These are phyloP conservation scores for Sylvia atricapilla DNA, from an alignment of 2,113 vertebrate species.

Conservation along the genomic window DNA sequence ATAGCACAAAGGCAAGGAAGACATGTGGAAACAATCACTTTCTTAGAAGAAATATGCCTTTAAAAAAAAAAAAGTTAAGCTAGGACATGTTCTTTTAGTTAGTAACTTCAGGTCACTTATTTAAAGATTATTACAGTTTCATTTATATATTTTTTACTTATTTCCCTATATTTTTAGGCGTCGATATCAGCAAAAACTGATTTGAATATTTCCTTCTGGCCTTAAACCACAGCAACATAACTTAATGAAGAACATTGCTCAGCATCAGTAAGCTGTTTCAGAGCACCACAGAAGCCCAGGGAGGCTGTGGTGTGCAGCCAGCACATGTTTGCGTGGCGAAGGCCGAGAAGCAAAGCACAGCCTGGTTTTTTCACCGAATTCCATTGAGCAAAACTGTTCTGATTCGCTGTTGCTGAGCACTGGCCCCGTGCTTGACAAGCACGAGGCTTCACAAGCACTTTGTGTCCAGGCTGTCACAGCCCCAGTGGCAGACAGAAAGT, in stretches of 20 bases:
- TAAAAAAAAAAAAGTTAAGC: background rate
- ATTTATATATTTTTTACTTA: constrained; percentile 42
- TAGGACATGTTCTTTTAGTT: constrained; percentile 44
- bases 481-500: background rate
- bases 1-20: background rate
- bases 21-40: constrained; percentile 56
- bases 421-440: background rate
- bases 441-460: background rate
- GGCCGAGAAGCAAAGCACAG: background rate
- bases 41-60: background rate
- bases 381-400: background rate
- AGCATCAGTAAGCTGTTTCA: background rate
- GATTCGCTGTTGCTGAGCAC: background rate
- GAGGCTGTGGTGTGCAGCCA: background rate
- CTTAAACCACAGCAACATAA: constrained; percentile 19
- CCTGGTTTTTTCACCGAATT: background rate
- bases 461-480: background rate
- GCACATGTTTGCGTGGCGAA: background rate
- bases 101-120: constrained; percentile 49
- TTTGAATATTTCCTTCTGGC: constrained; percentile 46
- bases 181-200: constrained; percentile 12
- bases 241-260: background rate
- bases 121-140: constrained; percentile 33
- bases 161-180: constrained; percentile 38
- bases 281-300: background rate